phyloP scores from a whole-genome alignment of 2,113 vertebrate species.

The Myrmecophaga tridactyla region DNA sequence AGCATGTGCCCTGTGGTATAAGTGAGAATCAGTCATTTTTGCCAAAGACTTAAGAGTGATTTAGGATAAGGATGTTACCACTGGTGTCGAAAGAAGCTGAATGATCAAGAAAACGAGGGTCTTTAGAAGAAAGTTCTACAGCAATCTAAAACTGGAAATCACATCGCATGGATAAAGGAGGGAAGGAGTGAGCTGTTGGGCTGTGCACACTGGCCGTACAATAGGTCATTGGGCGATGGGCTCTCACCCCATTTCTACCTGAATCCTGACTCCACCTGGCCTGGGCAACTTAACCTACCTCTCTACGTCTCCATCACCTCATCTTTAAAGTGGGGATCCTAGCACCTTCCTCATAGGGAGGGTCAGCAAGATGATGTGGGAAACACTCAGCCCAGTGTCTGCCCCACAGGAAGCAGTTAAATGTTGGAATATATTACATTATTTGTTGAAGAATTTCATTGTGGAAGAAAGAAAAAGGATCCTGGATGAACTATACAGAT shows the following conservation, averaged over 20 bases:
- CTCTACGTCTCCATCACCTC: background rate
- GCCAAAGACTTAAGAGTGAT: background rate
- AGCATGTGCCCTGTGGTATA: too few species aligned
- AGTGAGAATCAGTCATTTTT: background rate
- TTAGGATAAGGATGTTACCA: background rate
- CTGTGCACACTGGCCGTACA: fast-evolving
- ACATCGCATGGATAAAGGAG: background rate
- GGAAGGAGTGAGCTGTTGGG: background rate
- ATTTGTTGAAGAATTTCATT: background rate
- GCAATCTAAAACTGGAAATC: background rate
- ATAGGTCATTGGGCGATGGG: background rate
- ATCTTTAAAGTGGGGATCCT: background rate
- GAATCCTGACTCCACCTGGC: background rate
- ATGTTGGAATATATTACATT: background rate
- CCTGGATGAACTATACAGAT: background rate
- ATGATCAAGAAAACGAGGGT: background rate
- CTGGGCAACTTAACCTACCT: background rate
- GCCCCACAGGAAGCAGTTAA: background rate
- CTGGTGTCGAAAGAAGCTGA: background rate
- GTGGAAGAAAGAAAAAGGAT: background rate
- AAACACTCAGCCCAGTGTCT: background rate
- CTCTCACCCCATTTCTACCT: background rate
- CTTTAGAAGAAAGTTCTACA: background rate
- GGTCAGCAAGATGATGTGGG: background rate
- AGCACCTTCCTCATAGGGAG: background rate